Evolutionary conservation across 2,113 vertebrate genomes (phyloP), one percentile per base, ranked within the genome.

Genomic region (Elgaria multicarinata): DNA sequence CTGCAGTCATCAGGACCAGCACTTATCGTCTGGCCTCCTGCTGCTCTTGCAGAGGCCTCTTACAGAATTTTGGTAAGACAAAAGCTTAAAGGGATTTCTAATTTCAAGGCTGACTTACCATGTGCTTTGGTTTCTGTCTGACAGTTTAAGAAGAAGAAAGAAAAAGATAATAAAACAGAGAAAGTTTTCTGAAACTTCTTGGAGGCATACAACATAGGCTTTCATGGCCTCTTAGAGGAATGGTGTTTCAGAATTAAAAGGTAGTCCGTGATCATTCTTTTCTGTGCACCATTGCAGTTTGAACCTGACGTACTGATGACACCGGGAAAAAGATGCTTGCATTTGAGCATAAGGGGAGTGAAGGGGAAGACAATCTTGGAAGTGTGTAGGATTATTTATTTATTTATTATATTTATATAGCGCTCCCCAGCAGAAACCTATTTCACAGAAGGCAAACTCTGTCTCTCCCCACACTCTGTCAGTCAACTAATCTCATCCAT

Each of bases 1-100:
- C 64, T 93, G 79, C 24, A 88, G 55, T 91, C 85, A 28, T n/a
- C 85, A 88, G 91, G 67, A 94, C 55, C 83, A 91, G 53, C 36
- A 82, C 22, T 24, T 89, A 90, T 87, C 88, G 80, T 75, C 77
- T 92, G 50, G 18, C 55, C 87, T 64, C 87, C 81, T 77, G 87
- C 91, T 91, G 87, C 50, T 93, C 42, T 50, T 14, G 28, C 22
- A 36, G 16, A 18, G 55, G 53, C 44, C 53, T 92, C n/a, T 75
- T 90, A 64, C 42, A n/a, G 77, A 5, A 92, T 58, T 44, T 0
- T 0, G 78, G 16, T 14, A 71, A 93, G 76, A 82, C 50, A 87
- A 5, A 62, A 66, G 80, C 0, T 88, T 50, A 86, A 92, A 85
- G 74, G 16, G 55, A 89, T 22, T 16, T 85, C 42, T 64, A 67